phyloP scores from a whole-genome alignment of 2,888 invertebrate genomes.

The Blastobasis adustella region DNA sequence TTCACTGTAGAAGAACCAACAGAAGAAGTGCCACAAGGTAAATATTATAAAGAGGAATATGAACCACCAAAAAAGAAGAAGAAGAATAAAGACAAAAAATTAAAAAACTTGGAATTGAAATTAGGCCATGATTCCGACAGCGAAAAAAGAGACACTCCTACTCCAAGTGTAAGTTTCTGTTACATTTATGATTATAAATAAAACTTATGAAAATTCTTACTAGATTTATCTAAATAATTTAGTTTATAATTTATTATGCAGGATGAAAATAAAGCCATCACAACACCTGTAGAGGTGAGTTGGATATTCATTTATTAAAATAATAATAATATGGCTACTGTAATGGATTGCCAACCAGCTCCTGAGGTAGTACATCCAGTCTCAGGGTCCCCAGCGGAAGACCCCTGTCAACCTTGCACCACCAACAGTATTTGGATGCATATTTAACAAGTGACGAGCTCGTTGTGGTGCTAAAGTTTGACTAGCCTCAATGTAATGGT shows the following conservation, averaged over 20 bases:
- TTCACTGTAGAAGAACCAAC: slow-evolving; percentile 64
- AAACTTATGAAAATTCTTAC: no score
- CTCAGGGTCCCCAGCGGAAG: no score
- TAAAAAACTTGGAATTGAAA: slow-evolving; percentile 50
- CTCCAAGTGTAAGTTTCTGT: slow-evolving; percentile 35
- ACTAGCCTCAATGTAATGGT: no score
- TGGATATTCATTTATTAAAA: neutral
- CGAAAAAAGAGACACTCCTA: slow-evolving; percentile 53
- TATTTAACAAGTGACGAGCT: no score
- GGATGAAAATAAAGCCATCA: slow-evolving; percentile 26
- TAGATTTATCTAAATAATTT: no score
- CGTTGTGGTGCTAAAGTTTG: no score
- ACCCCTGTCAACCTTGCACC: no score
- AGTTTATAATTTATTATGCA: neutral
- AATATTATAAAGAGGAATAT: slow-evolving; percentile 40
- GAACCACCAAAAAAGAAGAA: slow-evolving; percentile 56
- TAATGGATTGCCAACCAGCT: neutral
- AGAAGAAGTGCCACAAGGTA: slow-evolving; percentile 20
- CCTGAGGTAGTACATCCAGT: no score
- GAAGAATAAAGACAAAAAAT: slow-evolving; percentile 48
- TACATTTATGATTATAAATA: neutral
- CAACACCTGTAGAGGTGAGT: slow-evolving; percentile 46
- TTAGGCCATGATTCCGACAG: slow-evolving; percentile 44
- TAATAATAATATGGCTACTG: neutral
- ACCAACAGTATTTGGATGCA: no score